These are phyloP conservation scores for Chaetophractus vellerosus DNA, from an alignment of 2,797 vertebrate genomes.

Conservation along the genomic window DNA sequence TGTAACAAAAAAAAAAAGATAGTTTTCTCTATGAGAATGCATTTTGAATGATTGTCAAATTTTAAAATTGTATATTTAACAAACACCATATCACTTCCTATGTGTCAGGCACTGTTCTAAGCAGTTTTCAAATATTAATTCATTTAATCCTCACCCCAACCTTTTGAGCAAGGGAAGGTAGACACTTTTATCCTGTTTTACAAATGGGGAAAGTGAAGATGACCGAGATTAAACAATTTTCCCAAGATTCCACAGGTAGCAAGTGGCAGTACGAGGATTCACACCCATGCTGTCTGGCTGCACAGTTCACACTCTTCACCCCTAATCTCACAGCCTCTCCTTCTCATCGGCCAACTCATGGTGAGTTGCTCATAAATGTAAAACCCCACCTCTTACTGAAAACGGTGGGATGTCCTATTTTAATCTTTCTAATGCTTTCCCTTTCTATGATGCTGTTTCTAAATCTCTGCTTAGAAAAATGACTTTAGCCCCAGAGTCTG, in stretches of 20 bases:
- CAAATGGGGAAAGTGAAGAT: not conserved
- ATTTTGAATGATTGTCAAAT: not conserved
- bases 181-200: not conserved
- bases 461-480: not conserved
- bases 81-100: not conserved
- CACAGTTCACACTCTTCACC: not conserved
- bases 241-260: not conserved
- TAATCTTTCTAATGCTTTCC: not conserved
- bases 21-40: not conserved
- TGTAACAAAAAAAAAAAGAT: too few relatives aligned
- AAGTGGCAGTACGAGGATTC: not conserved
- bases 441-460: not conserved
- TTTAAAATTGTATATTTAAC: not conserved
- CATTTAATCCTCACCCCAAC: not conserved
- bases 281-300: not conserved
- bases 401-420: not conserved
- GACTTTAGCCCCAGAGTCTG: not conserved
- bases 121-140: not conserved
- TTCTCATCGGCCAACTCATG: not conserved
- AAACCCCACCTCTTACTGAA: not conserved
- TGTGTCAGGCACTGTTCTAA: not conserved
- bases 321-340: not conserved
- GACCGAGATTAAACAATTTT: not conserved
- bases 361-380: not conserved
- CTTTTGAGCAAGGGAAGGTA: not conserved